A percentile compares a stretch with the other conserved stretches of the same genome.
phyloP scores from a whole-genome alignment of 2,888 invertebrate genomes.

The Drosophila mayaguana region DNA sequence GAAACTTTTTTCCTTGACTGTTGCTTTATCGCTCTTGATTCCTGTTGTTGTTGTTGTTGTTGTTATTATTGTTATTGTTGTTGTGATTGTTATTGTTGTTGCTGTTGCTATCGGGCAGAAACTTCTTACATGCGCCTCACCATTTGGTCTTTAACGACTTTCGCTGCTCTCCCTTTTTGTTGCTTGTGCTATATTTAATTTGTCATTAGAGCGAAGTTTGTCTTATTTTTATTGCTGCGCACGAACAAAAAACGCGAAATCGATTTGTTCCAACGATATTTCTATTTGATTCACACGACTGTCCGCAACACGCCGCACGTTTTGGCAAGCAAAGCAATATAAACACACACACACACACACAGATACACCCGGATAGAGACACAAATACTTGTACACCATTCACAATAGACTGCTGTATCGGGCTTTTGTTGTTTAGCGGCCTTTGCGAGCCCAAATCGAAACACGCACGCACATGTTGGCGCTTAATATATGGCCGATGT shows the following conservation, averaged over 20 bases:
- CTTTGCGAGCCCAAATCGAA: conserved; percentile 55
- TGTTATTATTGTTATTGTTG: conserved; percentile 50
- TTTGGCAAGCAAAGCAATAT: conserved; percentile 39
- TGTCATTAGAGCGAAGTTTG: conserved; percentile 74
- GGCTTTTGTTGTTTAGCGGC: conserved; percentile 40
- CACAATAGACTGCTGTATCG: conserved; percentile 46
- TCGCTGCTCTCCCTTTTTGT: conserved; percentile 21
- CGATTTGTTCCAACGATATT: conserved; percentile 67
- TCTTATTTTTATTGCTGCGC: conserved; percentile 61
- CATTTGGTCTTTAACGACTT: conserved; percentile 43
- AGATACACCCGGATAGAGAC: conserved; percentile 3
- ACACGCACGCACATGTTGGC: conserved; percentile 62
- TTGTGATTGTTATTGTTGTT: conserved; percentile 43
- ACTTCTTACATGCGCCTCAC: conserved; percentile 61
- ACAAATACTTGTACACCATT: conserved; percentile 5
- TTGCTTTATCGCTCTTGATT: conserved; percentile 57
- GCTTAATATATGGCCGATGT: conserved; percentile 32
- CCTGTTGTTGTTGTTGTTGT: conserved; percentile 35
- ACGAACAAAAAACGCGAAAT: conserved; percentile 55
- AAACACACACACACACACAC: conserved; percentile 58
- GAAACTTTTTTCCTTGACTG: conserved; percentile 70
- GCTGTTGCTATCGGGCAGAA: conserved; percentile 60
- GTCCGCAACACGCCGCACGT: conserved; percentile 63
- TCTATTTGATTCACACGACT: conserved; percentile 58
- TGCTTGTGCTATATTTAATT: conserved; percentile 76